Base-by-base conservation (phyloP, 2,113 vertebrate genomes). In the Tympanuchus pallidicinctus region DNA sequence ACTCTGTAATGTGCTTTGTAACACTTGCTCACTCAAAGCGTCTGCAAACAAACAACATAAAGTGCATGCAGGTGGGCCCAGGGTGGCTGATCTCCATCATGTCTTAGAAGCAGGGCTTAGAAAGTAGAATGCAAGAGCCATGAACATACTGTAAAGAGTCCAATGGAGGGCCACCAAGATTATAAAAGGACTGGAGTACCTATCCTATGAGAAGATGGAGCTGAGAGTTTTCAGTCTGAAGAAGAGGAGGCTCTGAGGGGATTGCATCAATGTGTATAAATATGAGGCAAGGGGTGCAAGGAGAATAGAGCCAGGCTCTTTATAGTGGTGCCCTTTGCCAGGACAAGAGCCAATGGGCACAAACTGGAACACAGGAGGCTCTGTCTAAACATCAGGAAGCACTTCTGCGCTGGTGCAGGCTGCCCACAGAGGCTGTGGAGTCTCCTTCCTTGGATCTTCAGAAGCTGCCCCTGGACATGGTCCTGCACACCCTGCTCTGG, bases 71-170 rank as follows among this genome's bases (percentile, higher is more conserved):
- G 2, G 4, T 38, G 65, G 42, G 65, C 10, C 43, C 34, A 5
- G 21, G 32, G 24, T 6, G 28, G 57, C 47, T 7, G 32, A 34
- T 36, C 14, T 25, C 24, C 3, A 3, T n/a, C 0, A 0, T 7
- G 27, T 16, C 32, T 8, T 5, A 2, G 36, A 61, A 19, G 20
- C 14, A 48, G 63, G 52, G 36, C 18, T 32, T 57, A 32, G 56
- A 57, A 57, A 19, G 17, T 57, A 57, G 17, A 57, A 32, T 57
- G 32, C 56, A 57, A 32, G 28, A 57, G 17, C 16, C 17, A 32
- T 57, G 56, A 28, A 32, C 17, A 19, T 57, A 57, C 30, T 57
- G 17, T 32, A 57, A 57, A 57, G 17, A 32, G 56, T 19, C 30
- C 56, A 57, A 57, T 18, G 30, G 11, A 57, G 56, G 56, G 11